Base-by-base conservation (phyloP, 2,888 invertebrate genomes). In the Aquatica leii region DNA sequence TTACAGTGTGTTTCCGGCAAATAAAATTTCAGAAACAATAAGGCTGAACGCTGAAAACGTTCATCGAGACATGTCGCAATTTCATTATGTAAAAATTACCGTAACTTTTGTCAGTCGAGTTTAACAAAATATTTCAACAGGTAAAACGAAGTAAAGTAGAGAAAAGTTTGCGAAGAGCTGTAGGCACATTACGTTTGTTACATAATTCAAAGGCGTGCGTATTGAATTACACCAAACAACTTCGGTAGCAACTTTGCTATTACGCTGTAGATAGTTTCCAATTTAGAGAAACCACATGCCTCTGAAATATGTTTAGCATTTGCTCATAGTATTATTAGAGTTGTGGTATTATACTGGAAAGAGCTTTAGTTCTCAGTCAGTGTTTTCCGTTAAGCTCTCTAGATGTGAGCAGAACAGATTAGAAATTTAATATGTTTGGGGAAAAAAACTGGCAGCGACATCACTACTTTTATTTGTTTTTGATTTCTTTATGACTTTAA, bases 271-370 rank as follows among this genome's bases (percentile, higher is more conserved):
- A 71, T 71, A 70, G 71, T 73, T 71, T 71, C 69, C 70, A 73
- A 71, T 73, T 73, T 71, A 67, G 71, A 69, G 69, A 68, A 71
- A 69, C 72, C 72, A 66, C 69, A 69, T 58, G 56, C 62, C 57
- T 65, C 67, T 68, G 67, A 73, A 73, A 73, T 73, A 73, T 73
- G 71, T 72, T 71, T 70, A 73, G 71, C 68, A 71, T 72, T 70
- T 69, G 69, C 63, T 48, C 51, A 61, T 65, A 60, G 67, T 66
- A 68, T 68, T 70, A 71, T 71, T 71, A 71, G 71, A 71, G 71
- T 67, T 71, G 69, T 68, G 73, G 69, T 66, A 71, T 71, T 70
- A 70, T 67, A 67, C 59, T 69, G 65, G 65, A 62, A 63, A 70
- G 68, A 56, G 61, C 61, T 55, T n/a, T 54, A 61, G 61, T 61